Evolutionary conservation across 2,797 vertebrate species (phyloP).

Genomic region (Glyptemys insculpta): DNA sequence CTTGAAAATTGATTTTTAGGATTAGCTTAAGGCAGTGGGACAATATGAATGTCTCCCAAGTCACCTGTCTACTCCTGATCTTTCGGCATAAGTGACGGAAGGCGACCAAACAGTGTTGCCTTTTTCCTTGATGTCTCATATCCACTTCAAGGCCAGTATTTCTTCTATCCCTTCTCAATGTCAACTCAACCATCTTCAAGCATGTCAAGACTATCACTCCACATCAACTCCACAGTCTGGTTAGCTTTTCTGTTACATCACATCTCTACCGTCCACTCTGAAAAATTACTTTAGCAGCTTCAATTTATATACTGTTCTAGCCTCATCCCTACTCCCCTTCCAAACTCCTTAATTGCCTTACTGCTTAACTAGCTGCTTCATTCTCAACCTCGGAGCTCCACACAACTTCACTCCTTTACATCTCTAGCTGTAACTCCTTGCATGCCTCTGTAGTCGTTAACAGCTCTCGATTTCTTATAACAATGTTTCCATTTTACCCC

Average conservation of each 20-base stretch:
- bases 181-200: not conserved
- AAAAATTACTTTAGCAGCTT: not conserved
- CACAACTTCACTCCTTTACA: rapidly evolving
- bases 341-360: not conserved
- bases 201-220: rapidly evolving
- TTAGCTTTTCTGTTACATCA: rapidly evolving
- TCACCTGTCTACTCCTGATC: not conserved
- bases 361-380: not conserved
- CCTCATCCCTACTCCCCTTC: not conserved
- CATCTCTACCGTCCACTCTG: not conserved
- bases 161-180: rapidly evolving
- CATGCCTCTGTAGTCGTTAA: not conserved
- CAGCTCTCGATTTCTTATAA: not conserved
- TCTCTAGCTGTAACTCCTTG: not conserved
- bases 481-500: rapidly evolving
- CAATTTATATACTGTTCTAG: rapidly evolving
- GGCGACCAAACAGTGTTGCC: not conserved
- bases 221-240: not conserved
- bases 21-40: rapidly evolving
- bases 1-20: rapidly evolving
- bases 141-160: not conserved
- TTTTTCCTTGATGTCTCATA: not conserved
- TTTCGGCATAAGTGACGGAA: not conserved
- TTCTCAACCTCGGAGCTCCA: not conserved
- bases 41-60: not conserved